Conservation (phyloP, 2,888 invertebrate genomes). For the Thecocarcelia acutangulata region DNA sequence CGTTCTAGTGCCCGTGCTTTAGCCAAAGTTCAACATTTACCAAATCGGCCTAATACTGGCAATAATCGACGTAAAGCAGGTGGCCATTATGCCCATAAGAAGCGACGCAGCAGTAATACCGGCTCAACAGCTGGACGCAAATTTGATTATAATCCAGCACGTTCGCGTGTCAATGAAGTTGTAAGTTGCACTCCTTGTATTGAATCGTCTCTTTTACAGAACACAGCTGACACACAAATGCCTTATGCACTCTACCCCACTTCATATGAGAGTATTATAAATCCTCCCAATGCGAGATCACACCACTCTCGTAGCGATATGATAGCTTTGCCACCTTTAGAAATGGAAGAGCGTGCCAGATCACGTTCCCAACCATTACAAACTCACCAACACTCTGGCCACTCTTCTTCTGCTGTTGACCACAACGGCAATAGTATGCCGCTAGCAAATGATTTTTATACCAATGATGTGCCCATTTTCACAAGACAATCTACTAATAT, state of each 20-base stretch:
- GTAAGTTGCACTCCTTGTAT: conserved; percentile 49
- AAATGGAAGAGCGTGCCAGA: conserved; percentile 56
- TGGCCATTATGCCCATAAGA: not conserved
- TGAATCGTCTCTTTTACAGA: conserved; percentile 23
- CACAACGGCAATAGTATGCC: conserved; percentile 70
- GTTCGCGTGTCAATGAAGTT: conserved; percentile 70
- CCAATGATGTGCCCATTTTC: conserved; percentile 14
- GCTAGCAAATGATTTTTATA: conserved; percentile 21
- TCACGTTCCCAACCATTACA: conserved; percentile 35
- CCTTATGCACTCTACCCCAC: conserved; percentile 52
- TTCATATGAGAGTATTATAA: conserved; percentile 56
- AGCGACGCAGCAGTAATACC: conserved; percentile 32
- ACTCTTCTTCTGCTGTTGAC: conserved; percentile 4
- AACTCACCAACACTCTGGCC: conserved; percentile 12
- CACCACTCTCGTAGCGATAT: conserved; percentile 57
- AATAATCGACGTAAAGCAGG: conserved; percentile 38
- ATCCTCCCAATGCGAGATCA: conserved; percentile 65
- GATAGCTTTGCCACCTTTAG: conserved; percentile 60
- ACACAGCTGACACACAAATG: conserved; percentile 41
- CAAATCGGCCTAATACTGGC: conserved; percentile 54
- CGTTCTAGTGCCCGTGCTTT: conserved; percentile 58
- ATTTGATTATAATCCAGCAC: conserved; percentile 76
- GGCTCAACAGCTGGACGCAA: conserved; percentile 66
- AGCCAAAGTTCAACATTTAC: conserved; percentile 22
- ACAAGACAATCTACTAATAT: conserved; percentile 60